Conservation (phyloP, 1,140 invertebrate species). For the Trigoniulus corallinus region DNA sequence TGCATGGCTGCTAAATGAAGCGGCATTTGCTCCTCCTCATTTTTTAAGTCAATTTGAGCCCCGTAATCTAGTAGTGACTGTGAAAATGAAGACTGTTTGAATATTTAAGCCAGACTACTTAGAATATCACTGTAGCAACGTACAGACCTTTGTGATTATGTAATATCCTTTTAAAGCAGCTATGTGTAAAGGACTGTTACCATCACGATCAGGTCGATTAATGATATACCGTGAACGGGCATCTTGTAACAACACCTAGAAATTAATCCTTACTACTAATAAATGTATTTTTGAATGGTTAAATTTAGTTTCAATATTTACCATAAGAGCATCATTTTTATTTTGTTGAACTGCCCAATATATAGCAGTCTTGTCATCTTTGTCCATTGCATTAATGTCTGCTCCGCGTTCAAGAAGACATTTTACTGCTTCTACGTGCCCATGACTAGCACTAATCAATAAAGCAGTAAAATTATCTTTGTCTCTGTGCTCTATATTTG, state of each 20-base stretch:
- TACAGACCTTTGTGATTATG: constrained; percentile 22
- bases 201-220: constrained; percentile 26
- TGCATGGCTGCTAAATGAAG: constrained; percentile 30
- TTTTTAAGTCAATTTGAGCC: constrained; percentile 27
- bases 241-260: constrained; percentile 18
- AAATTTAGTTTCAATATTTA: too few relatives aligned
- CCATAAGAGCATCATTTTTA: constrained; percentile 20
- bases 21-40: constrained; percentile 34
- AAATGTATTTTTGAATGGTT: too few relatives aligned
- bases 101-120: too few relatives aligned
- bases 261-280: too few relatives aligned
- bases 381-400: constrained; percentile 23
- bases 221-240: constrained; percentile 18
- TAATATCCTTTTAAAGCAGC: constrained; percentile 28
- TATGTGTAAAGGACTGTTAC: constrained; percentile 29
- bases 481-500: constrained; percentile 23
- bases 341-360: constrained; percentile 27
- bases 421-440: constrained; percentile 23
- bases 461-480: constrained; percentile 33
- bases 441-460: constrained; percentile 25
- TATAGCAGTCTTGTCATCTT: constrained; percentile 27
- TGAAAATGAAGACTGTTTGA: too few relatives aligned
- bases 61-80: constrained; percentile 21
- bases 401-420: constrained; percentile 21
- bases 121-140: too few relatives aligned